These are phyloP conservation scores for Felis chaus DNA, from an alignment of 2,113 vertebrate species.

Conservation along the genomic window DNA sequence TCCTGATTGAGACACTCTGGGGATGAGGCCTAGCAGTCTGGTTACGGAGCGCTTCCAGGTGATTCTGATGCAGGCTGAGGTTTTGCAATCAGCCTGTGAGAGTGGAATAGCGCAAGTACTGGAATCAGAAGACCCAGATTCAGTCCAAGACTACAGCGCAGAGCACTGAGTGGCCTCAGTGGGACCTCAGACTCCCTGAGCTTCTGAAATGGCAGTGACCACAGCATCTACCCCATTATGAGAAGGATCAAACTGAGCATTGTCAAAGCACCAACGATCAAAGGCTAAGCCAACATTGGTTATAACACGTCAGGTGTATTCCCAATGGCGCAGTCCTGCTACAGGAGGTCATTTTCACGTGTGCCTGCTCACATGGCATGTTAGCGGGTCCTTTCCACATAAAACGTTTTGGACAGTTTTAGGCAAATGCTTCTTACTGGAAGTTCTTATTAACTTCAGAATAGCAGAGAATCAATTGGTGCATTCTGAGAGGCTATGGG, in stretches of 20 bases:
- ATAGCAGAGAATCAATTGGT: neutral
- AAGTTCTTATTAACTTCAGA: neutral
- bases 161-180: neutral
- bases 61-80: neutral
- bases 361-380: fast-evolving
- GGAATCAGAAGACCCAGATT: neutral
- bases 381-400: neutral
- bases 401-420: neutral
- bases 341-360: neutral
- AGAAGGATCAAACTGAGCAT: neutral
- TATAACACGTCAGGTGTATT: neutral
- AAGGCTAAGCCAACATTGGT: neutral
- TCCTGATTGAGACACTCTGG: neutral
- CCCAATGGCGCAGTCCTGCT: neutral
- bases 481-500: neutral
- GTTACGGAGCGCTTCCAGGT: neutral
- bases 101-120: neutral
- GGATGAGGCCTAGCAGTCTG: neutral
- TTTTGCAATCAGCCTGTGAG: neutral
- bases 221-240: too few species aligned
- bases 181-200: neutral
- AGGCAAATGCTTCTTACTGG: neutral
- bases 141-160: neutral
- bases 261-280: neutral
- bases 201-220: neutral